phyloP scores from a whole-genome alignment of 2,888 invertebrate species.

The Conistra vaccinii region DNA sequence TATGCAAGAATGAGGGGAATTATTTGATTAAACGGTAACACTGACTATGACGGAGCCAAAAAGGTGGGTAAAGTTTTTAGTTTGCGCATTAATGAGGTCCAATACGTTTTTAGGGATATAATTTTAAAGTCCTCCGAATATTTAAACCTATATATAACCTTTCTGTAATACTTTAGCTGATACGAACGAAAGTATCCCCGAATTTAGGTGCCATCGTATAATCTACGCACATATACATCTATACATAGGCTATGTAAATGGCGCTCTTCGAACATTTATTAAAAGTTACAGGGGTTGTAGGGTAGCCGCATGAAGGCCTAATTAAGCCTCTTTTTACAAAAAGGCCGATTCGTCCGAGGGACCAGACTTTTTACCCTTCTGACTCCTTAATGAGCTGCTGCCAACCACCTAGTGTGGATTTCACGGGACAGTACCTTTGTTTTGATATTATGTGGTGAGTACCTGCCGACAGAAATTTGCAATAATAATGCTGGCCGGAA shows the following conservation, averaged over 20 bases:
- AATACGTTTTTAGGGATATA: neutral
- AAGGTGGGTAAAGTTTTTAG: neutral
- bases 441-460: slow-evolving; percentile 81
- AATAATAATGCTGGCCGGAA: slow-evolving; percentile 71
- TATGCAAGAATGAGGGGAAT: neutral
- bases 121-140: neutral
- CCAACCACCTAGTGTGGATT: slow-evolving; percentile 86
- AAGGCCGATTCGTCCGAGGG: slow-evolving; percentile 83
- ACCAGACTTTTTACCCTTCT: slow-evolving; percentile 86
- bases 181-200: slow-evolving; percentile 18
- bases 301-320: slow-evolving; percentile 90
- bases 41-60: neutral
- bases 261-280: slow-evolving; percentile 89
- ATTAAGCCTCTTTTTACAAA: slow-evolving; percentile 90
- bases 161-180: slow-evolving; percentile 24
- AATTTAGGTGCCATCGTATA: slow-evolving; percentile 45
- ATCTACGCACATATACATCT: slow-evolving; percentile 62
- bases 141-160: slow-evolving; percentile 17
- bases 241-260: slow-evolving; percentile 75
- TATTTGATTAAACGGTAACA: neutral
- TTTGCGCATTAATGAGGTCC: neutral
- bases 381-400: slow-evolving; percentile 89
- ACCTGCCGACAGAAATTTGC: slow-evolving; percentile 71
- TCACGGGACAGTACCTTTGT: slow-evolving; percentile 82
- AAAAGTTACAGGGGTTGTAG: slow-evolving; percentile 90